Percentiles rank a stretch among this genome's conserved stretches.
phyloP scores from a whole-genome alignment of 2,888 invertebrate species.

The Sarcophaga subvicina region DNA sequence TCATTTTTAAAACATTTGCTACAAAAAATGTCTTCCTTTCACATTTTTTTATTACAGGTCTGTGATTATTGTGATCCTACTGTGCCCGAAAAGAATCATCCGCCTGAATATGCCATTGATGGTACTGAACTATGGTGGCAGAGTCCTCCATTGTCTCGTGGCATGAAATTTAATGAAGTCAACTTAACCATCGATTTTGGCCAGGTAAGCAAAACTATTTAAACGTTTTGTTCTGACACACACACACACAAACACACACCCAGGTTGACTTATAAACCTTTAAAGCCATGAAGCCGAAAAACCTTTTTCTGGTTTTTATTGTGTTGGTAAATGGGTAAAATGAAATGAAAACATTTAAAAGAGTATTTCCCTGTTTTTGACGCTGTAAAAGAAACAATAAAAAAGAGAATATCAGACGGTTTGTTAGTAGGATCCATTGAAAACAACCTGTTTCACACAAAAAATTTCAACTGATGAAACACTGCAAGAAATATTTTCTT shows the following conservation, averaged over 20 bases:
- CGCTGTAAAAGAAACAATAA: conserved; percentile 38
- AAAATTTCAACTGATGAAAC: conserved; percentile 40
- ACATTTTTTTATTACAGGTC: conserved; percentile 84
- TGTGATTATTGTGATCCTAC: conserved; percentile 95
- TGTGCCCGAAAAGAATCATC: conserved; percentile 90
- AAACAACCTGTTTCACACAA: conserved; percentile 63
- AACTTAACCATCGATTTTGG: conserved; percentile 98
- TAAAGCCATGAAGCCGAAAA: conserved; percentile 51
- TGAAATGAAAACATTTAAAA: conserved; percentile 52
- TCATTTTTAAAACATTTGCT: conserved; percentile 43
- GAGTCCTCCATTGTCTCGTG: conserved; percentile 98
- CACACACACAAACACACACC: background rate
- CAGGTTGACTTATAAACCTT: conserved; percentile 4
- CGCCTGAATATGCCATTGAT: conserved; percentile 95
- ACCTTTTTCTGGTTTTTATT: conserved; percentile 35
- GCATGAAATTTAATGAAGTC: conserved; percentile 98
- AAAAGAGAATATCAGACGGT: conserved; percentile 47
- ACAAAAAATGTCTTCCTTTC: background rate
- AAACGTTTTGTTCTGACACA: background rate
- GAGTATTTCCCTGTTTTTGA: conserved; percentile 32
- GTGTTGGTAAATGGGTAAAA: conserved; percentile 23
- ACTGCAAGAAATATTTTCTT: conserved; percentile 31
- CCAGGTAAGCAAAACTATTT: conserved; percentile 86
- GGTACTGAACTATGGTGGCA: conserved; percentile 99
- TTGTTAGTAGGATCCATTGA: conserved; percentile 40